Base-by-base conservation (phyloP, 2,113 vertebrate genomes). In the Crotophaga sulcirostris region DNA sequence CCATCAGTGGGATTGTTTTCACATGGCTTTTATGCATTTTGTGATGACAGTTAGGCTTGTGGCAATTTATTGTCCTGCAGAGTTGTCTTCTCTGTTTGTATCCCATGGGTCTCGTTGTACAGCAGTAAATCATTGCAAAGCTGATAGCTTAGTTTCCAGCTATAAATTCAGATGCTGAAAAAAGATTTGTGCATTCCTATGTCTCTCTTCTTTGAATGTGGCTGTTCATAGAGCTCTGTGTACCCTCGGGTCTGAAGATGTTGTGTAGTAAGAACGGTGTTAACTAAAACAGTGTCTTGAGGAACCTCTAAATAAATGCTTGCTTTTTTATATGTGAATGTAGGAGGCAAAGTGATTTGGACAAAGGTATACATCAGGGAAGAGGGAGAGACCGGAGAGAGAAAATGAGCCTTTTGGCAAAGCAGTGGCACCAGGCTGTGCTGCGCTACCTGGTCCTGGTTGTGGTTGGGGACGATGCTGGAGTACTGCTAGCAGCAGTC, bases 141-240 rank as follows among this genome's bases (percentile, higher is more conserved):
- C 74, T 97, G 93, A 72, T 93, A 72, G 68, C 64, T 90, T 94
- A 51, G 55, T 93, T 94, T 96, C 76, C 75, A 89, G 76, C 55
- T 60, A 67, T 97, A 97, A 96, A 96, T 96, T 93, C 58, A 79
- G 63, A 78, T 34, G 69, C 73, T 87, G 40, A 58, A 16, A 92
- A 54, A 84, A 90, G 66, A 66, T 89, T 45, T 72, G 44, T 91
- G 66, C 77, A 60, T 91, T 91, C 47, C 44, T 76, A 0, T 72
- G 47, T 31, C 36, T 83, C 58, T 81, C 12, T 79, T 70, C 63
- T 76, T 90, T 0, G 0, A 70, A 81, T 47, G 45, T 49, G 75
- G 28, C 68, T 90, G 76, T 69, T 92, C 58, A n/a, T 31, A 79
- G 83, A 88, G 51, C 54, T 88, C 44, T 4, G 1, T 21, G 24